Conservation (phyloP, 2,888 invertebrate genomes). For the Tetheella fluctuosa region DNA sequence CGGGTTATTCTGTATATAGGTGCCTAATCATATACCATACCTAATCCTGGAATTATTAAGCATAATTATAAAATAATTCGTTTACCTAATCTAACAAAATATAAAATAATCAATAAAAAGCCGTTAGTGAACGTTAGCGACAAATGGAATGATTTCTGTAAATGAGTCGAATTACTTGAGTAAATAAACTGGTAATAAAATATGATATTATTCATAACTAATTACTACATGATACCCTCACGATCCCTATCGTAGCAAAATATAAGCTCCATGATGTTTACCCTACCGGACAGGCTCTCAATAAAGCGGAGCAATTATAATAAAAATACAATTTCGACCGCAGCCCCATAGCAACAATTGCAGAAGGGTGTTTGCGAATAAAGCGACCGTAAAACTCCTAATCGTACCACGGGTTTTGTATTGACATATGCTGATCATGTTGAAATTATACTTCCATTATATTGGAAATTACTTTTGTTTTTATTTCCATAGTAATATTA, state of each 20-base stretch:
- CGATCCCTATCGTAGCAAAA: slow-evolving; percentile 53
- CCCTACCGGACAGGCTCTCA: slow-evolving; percentile 67
- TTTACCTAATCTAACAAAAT: too few relatives aligned
- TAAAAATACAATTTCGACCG: slow-evolving; percentile 83
- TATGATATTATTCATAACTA: slow-evolving; percentile 53
- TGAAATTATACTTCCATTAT: slow-evolving; percentile 29
- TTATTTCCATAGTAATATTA: slow-evolving; percentile 18
- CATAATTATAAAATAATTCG: too few relatives aligned
- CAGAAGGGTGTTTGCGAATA: slow-evolving; percentile 77
- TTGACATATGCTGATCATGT: slow-evolving; percentile 54
- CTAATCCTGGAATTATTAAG: too few relatives aligned
- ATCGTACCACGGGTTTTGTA: slow-evolving; percentile 51
- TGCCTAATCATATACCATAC: too few relatives aligned
- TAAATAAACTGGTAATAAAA: slow-evolving; percentile 20
- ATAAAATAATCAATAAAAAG: too few relatives aligned
- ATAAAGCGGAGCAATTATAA: slow-evolving; percentile 79
- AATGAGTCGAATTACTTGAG: not conserved
- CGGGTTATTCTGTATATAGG: not conserved
- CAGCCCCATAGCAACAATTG: slow-evolving; percentile 66
- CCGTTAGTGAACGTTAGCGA: not conserved
- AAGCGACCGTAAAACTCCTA: slow-evolving; percentile 67
- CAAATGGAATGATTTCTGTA: not conserved
- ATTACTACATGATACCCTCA: slow-evolving; percentile 53
- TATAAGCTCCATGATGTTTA: slow-evolving; percentile 68
- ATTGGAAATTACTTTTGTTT: slow-evolving; percentile 21